Evolutionary conservation across 2,113 vertebrate species (phyloP), one percentile per base, ranked within the genome.

Genomic region (Edolisoma coerulescens): DNA sequence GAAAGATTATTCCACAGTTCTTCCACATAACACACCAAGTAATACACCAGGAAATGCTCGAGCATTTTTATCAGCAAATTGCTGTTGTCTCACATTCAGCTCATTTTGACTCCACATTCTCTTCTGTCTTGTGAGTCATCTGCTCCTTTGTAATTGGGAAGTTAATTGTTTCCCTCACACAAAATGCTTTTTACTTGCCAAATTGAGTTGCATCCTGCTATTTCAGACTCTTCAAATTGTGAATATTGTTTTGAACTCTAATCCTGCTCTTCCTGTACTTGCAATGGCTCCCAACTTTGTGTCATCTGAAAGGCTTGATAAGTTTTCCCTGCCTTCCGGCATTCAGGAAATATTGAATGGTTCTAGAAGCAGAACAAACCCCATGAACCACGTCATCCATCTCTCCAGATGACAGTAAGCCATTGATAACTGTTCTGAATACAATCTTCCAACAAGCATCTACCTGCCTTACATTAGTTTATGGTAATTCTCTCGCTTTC

Each of bases 111-210:
- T 88, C 68, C 47, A 64, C 35, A 3, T 88, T 92, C 35, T 61
- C 73, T 80, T 80, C 73, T 80, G 79, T 90, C 83, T 84, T 90
- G 39, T 90, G 94, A 96, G 80, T 96, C 76, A 90, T 92, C 86
- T 95, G 71, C 67, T 84, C 39, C 74, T 33, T 89, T 96, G 83
- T 93, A 90, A 90, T 88, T 54, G 63, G 60, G 14, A 88, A 92
- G 71, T 91, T 95, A 91, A 94, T 86, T 95, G 83, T 91, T 86
- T 89, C 79, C 81, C 64, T 75, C 90, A 37, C 76, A 63, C 42
- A 81, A 74, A 90, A 89, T 77, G 78, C 54, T 83, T 88, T 63
- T 67, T 61, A 52, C 70, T 87, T 76, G 61, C 81, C 74, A 89
- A 84, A 85, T 32, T 64, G 78, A 90, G 64, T 59, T 70, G 44